These are phyloP conservation scores for Microctonus aethiopoides DNA, from an alignment of 2,888 invertebrate genomes.

Conservation along the genomic window DNA sequence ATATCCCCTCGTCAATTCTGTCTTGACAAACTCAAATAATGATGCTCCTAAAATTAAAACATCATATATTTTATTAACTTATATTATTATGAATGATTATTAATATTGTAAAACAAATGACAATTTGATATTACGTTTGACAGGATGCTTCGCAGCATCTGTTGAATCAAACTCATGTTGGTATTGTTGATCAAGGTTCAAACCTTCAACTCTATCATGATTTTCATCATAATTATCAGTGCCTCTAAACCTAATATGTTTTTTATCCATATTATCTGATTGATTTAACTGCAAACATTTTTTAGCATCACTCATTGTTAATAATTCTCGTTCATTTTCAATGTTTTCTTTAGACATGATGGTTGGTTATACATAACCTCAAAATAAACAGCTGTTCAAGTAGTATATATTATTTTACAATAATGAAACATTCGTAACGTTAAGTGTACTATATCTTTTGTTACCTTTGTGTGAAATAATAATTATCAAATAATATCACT, in stretches of 20 bases:
- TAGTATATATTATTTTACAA: slow-evolving; percentile 4
- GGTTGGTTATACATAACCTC: slow-evolving; percentile 52
- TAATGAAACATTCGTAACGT: not conserved
- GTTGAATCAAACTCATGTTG: slow-evolving; percentile 34
- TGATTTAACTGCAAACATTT: slow-evolving; percentile 41
- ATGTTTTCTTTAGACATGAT: slow-evolving; percentile 48
- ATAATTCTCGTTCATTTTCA: slow-evolving; percentile 36
- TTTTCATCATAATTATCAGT: slow-evolving; percentile 31
- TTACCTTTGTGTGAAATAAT: not conserved
- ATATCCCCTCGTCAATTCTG: slow-evolving; percentile 93
- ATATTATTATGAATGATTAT: slow-evolving; percentile 5
- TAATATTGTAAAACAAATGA: not conserved
- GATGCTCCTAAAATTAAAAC: slow-evolving; percentile 64
- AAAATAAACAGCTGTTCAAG: slow-evolving; percentile 49
- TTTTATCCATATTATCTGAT: slow-evolving; percentile 44
- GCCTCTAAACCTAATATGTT: slow-evolving; percentile 48
- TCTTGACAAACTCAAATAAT: slow-evolving; percentile 75
- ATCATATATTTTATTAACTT: too few relatives aligned
- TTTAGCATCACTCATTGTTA: slow-evolving; percentile 42
- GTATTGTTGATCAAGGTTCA: slow-evolving; percentile 45
- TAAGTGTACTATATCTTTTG: not conserved
- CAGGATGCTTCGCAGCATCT: slow-evolving; percentile 40
- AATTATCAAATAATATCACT: not conserved
- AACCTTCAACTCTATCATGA: slow-evolving; percentile 47
- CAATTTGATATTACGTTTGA: slow-evolving; percentile 44